Evolutionary conservation across 2,113 vertebrate species (phyloP).

Genomic region (Melospiza georgiana): DNA sequence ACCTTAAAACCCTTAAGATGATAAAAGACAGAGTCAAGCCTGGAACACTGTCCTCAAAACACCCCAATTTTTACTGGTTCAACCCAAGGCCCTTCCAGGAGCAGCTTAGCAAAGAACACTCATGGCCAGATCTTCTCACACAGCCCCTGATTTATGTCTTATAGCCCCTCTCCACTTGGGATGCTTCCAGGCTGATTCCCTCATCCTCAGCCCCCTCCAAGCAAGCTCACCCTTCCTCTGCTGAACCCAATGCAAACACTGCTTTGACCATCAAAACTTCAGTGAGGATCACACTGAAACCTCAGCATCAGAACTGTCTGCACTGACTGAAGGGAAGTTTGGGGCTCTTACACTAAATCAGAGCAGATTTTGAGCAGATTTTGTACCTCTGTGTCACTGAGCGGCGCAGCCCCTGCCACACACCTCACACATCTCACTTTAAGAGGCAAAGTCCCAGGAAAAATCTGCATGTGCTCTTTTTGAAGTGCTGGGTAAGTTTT

Average conservation of each 20-base stretch:
- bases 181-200: not conserved
- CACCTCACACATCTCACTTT: not conserved
- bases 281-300: not conserved
- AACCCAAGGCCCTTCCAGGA: not conserved
- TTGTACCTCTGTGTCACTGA: not conserved
- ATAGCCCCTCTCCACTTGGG: not conserved
- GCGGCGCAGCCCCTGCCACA: not conserved
- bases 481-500: not conserved
- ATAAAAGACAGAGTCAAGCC: conserved; percentile 68
- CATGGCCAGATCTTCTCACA: not conserved
- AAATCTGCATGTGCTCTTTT: rapidly evolving
- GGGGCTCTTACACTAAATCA: not conserved
- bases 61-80: conserved; percentile 26
- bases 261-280: not conserved
- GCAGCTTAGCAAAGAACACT: not conserved
- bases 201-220: not conserved
- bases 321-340: not conserved
- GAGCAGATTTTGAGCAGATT: not conserved
- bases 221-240: not conserved
- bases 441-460: not conserved
- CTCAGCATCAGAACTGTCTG: not conserved
- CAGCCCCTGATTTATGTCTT: not conserved
- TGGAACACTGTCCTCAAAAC: conserved; percentile 67
- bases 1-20: conserved; percentile 71
- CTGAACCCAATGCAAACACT: not conserved